Evolutionary conservation across 2,888 invertebrate species (phyloP), one percentile per base, ranked within the genome.

Genomic region (Temnothorax unifasciatus): DNA sequence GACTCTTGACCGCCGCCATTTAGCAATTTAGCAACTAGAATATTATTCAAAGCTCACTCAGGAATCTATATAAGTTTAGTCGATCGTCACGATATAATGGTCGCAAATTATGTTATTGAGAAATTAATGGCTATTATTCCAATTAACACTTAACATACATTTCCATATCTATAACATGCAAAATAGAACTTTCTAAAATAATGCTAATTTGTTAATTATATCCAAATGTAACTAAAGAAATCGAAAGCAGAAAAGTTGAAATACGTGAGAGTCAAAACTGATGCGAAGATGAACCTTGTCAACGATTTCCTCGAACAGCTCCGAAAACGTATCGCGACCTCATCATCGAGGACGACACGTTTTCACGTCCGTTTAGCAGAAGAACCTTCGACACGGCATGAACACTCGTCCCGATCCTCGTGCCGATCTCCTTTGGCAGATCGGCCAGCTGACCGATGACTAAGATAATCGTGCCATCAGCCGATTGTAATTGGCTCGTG

Each of bases 401-500:
- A 59, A 63, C 63, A 41, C 74, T 59, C 77, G 75, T 75, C 74
- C n/a, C 83, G 76, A 74, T 77, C 68, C 57, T 38, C 50, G 52
- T 61, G n/a, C n/a, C 71, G 76, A 82, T 87, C 83, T 41, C 85
- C 74, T 84, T 87, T 85, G 82, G 18, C 47, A 71, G 74, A 68
- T 47, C 81, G 68, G 59, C 82, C 89, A 86, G 89, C 85, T 87
- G 89, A 88, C 84, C 89, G 89, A 91, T 92, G 92, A 92, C 92
- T 91, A 92, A 92, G 90, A 90, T 88, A 85, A 90, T 89, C 77
- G 86, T 84, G 86, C 88, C 88, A 91, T 90, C 88, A 87, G 82
- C 82, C 91, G 90, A 90, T 92, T 91, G 92, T 91, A 92, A 92
- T 92, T 91, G 91, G 91, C 90, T 86, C 85, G 76, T 76, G 86